These are phyloP conservation scores for Lycodopsis pacificus DNA, from an alignment of 2,797 vertebrate genomes.

Conservation along the genomic window DNA sequence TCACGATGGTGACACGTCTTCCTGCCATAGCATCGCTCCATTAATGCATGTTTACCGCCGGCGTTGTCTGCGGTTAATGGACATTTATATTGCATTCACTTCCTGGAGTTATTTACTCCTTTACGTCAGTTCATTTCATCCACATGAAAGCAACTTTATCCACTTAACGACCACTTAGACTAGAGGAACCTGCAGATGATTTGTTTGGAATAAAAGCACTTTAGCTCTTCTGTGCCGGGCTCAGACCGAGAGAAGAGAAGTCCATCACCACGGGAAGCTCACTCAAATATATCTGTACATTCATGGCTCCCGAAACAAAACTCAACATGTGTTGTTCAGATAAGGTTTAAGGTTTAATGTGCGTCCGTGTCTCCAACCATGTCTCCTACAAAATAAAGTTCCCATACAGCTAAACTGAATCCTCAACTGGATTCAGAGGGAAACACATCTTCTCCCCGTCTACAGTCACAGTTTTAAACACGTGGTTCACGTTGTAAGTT, in stretches of 20 bases:
- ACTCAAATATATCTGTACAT: not conserved
- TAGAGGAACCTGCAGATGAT: not conserved
- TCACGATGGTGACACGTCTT: no score
- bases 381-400: no score
- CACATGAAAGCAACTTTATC: not conserved
- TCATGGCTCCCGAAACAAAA: not conserved
- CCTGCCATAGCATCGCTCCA: no score
- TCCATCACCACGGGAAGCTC: no score
- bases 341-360: no score
- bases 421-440: no score
- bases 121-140: not conserved
- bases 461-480: no score
- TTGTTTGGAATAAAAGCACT: not conserved
- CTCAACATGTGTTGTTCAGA: no score
- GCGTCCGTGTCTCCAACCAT: no score
- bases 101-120: not conserved
- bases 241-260: not conserved
- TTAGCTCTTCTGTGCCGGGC: not conserved
- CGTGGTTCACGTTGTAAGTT: no score
- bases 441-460: no score
- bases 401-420: no score
- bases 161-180: not conserved
- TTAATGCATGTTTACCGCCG: not conserved
- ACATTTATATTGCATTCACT: not conserved
- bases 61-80: not conserved